These are phyloP conservation scores for Trachelus iudaicus DNA, from an alignment of 2,888 invertebrate species.

Conservation along the genomic window DNA sequence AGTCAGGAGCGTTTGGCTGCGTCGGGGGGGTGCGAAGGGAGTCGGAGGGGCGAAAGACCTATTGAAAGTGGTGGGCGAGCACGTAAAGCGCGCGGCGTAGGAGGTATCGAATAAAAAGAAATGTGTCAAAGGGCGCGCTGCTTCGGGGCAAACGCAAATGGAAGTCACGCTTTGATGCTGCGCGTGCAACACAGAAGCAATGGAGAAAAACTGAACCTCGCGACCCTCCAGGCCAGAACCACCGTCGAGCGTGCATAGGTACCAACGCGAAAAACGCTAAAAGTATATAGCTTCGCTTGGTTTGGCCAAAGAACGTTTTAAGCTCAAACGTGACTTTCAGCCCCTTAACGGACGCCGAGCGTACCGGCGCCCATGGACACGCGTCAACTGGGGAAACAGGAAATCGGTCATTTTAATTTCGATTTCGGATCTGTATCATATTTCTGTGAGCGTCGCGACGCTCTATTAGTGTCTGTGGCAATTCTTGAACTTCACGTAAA, in stretches of 20 bases:
- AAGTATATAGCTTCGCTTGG: slow-evolving; percentile 20
- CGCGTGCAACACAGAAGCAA: slow-evolving; percentile 19
- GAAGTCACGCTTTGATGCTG: slow-evolving; percentile 52
- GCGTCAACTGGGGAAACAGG: neutral
- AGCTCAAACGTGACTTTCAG: neutral
- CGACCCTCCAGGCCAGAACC: slow-evolving; percentile 21
- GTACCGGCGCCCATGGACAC: neutral
- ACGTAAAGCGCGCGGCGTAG: neutral
- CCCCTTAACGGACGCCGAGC: neutral
- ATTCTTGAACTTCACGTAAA: neutral
- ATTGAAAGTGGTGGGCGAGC: slow-evolving; percentile 30
- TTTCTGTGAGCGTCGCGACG: neutral
- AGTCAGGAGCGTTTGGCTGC: neutral
- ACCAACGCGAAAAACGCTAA: slow-evolving; percentile 15
- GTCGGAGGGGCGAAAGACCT: slow-evolving; percentile 22
- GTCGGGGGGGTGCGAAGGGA: neutral
- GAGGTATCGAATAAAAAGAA: slow-evolving; percentile 58
- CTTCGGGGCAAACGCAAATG: slow-evolving; percentile 49
- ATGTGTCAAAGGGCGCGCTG: slow-evolving; percentile 57
- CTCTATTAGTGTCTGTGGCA: neutral
- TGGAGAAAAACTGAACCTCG: slow-evolving; percentile 8
- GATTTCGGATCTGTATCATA: neutral
- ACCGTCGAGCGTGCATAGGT: slow-evolving; percentile 5
- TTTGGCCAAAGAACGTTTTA: slow-evolving; percentile 17
- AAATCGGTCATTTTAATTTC: neutral